Base-by-base conservation (phyloP, 2,888 invertebrate species). In the Gymnoscelis rufifasciata region DNA sequence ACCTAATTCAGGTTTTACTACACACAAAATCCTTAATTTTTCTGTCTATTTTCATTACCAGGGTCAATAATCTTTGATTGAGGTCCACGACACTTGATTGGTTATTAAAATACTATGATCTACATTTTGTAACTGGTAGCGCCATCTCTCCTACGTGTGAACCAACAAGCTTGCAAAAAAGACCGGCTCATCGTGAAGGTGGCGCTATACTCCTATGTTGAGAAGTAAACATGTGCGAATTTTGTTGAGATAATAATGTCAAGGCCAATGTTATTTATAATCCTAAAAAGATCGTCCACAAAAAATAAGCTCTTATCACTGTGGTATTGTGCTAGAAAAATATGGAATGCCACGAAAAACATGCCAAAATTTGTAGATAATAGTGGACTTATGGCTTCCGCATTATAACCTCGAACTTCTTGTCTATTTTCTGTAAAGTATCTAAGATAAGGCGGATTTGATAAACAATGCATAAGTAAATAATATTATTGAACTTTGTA, bases 241-340 rank as follows among this genome's bases (percentile, higher is more conserved):
- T 73, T 49, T 75, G 68, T 49, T 75, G 68, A 74, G 72, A 74
- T 77, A 78, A 70, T 78, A 77, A 83, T 84, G 86, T 83, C 86
- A 86, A 86, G 86, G 87, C 79, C 83, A 82, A 68, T 73, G 74
- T 68, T 46, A 35, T 35, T 35, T 35, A 23, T 15, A 35, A 35
- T 35, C 19, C n/a, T 19, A 2, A 8, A 8, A 7, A 29, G 29
- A 39, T 33, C 19, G 38, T 7, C 12, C 15, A 31, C n/a, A 10
- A 37, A 31, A n/a, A 43, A 7, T 26, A 29, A 29, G 12, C 6
- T 38, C 27, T n/a, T 38, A 42, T 24, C 42, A 47, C 19, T 35
- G 11, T 23, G 15, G 19, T 19, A 11, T 6, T 5, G 15, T 33
- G 8, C n/a, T 33, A 10, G 19, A 15, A 27, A 24, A 37, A 10